Evolutionary conservation across 2,888 invertebrate genomes (phyloP), one percentile per base, ranked within the genome.

Genomic region (Pasiphila rectangulata): DNA sequence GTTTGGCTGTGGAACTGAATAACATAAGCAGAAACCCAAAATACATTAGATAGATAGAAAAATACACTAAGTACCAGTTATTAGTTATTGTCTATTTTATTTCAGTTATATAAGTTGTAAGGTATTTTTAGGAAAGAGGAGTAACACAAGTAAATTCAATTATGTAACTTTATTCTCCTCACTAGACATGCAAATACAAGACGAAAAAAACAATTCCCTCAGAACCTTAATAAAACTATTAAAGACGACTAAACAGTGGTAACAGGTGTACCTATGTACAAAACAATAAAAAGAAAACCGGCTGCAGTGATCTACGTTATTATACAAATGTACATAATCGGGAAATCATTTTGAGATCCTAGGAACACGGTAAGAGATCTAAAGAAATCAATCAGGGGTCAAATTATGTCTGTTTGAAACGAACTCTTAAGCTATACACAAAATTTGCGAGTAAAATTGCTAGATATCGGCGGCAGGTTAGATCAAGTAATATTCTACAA

Each of bases 151-250:
- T 24, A 23, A 23, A 30, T 44, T 44, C 12, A 40, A 29, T 69
- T 80, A 79, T 69, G 70, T 82, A 80, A 83, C 78, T 86, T 86
- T 86, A 86, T 83, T 86, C 78, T 81, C 75, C 79, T 83, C 78
- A 79, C 83, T 85, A 85, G 66, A 81, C 79, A 85, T 85, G 82
- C 83, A 83, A 83, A 4, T 83, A 83, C 75, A 83, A 73, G 72
- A 77, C 21, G 35, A 76, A 74, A 72, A 76, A 79, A 77, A 75
- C 65, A 67, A 36, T 70, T 64, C 66, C 68, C 64, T 65, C 65
- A 68, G 65, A 72, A 72, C 64, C 70, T 64, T 69, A 72, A 74
- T 67, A 69, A 74, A 75, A 76, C 67, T 63, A 58, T 56, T 67
- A 70, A 69, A 64, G 65, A 72, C 72, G 64, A 70, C 72, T 72